Base-by-base conservation (phyloP, 2,113 vertebrate genomes). In the Hemiprocne comata region DNA sequence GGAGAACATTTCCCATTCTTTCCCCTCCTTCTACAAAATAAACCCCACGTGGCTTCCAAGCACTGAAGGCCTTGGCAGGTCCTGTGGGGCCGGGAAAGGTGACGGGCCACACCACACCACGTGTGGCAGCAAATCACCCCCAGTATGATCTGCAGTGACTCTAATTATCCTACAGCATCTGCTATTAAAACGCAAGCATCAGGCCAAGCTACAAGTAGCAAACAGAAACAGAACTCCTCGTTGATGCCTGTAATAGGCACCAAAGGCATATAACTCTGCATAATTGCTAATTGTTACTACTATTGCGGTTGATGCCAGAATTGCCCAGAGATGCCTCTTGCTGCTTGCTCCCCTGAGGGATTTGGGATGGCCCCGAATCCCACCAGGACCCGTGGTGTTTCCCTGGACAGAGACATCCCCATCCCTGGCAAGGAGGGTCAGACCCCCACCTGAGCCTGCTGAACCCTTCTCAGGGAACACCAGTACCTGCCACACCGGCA, bases 191-290 rank as follows among this genome's bases (percentile, higher is more conserved):
- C 34, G 72, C 67, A 60, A 85, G 89, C 46, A 53, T 50, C 87
- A 82, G 93, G 75, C 74, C 95, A 90, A 81, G 91, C 89, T 94
- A 93, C 95, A 87, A 95, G 95, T 89, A 93, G 85, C 90, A 93
- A 94, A 79, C 75, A 94, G 85, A 89, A 95, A 46, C 89, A 93
- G 90, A 93, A 44, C 87, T 93, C 92, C 61, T 95, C 7, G 1
- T 54, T 77, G 91, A 87, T 85, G 92, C 72, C 85, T 91, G 51
- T 85, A 93, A 86, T 36, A 83, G 78, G 74, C 81, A 94, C 91
- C 87, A 48, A 95, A 97, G 78, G 91, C 87, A 1, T 80, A 93
- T 94, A 94, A 91, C 71, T 94, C 89, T 87, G 89, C 82, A 51
- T 93, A 94, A 94, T 85, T 91, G 89, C 93, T 93, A 94, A 95